These are phyloP conservation scores for Ectemnius continuus DNA, from an alignment of 2,888 invertebrate species.

Conservation along the genomic window DNA sequence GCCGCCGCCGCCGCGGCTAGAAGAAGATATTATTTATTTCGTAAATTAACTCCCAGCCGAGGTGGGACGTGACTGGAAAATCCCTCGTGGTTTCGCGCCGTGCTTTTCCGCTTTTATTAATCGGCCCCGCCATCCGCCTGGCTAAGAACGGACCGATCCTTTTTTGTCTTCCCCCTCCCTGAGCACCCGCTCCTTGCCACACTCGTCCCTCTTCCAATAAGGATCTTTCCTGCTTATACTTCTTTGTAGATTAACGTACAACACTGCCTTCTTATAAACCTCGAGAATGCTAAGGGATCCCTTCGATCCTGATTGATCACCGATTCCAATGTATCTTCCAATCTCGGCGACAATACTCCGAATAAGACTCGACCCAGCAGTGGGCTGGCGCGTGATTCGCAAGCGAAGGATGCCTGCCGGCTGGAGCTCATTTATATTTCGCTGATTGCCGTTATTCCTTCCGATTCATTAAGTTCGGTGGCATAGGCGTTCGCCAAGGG, in stretches of 20 bases:
- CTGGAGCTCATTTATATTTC: constrained; percentile 75
- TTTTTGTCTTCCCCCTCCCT: constrained; percentile 10
- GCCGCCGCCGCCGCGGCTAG: constrained; percentile 56
- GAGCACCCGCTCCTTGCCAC: background rate
- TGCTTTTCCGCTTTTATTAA: constrained; percentile 76
- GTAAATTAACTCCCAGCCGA: constrained; percentile 76
- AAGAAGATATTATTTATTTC: constrained; percentile 78
- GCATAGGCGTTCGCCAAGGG: constrained; percentile 7
- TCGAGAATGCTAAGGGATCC: background rate
- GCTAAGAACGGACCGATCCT: constrained; percentile 62
- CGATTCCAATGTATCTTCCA: constrained; percentile 56
- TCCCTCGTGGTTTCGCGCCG: constrained; percentile 68
- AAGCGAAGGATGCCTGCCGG: constrained; percentile 61
- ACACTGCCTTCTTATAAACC: too few relatives aligned
- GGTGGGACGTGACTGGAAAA: constrained; percentile 77
- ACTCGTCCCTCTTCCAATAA: constrained; percentile 16
- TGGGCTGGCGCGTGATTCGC: constrained; percentile 71
- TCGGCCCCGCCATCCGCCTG: constrained; percentile 71
- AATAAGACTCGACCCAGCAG: too few relatives aligned
- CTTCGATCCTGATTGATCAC: constrained; percentile 62
- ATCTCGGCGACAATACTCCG: too few relatives aligned
- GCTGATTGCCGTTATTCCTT: constrained; percentile 76
- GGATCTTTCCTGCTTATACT: background rate
- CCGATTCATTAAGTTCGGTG: constrained; percentile 67
- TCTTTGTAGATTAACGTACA: too few relatives aligned